Evolutionary conservation across 1,140 invertebrate genomes (phyloP).

Genomic region (Orius insidiosus): DNA sequence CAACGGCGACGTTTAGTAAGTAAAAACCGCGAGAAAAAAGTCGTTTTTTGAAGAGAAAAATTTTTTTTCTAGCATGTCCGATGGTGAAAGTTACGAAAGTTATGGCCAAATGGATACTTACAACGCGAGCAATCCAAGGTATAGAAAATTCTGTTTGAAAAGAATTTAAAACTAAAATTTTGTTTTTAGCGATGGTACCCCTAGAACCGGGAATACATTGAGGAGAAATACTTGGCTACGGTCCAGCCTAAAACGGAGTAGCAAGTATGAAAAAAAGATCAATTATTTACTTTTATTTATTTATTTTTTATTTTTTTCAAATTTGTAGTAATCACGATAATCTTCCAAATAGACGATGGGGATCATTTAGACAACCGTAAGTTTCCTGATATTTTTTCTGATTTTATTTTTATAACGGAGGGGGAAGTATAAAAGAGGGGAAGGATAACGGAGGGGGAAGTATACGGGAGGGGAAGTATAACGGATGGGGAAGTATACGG

Average conservation of each 20-base stretch:
- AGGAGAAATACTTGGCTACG: not conserved
- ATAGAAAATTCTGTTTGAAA: not conserved
- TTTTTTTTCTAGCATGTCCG: conserved; percentile 31
- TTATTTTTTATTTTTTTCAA: conserved; percentile 18
- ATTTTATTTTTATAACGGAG: too few relatives aligned
- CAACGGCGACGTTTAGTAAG: not conserved
- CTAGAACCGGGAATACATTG: not conserved
- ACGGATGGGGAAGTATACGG: too few relatives aligned
- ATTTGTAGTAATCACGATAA: conserved; percentile 43
- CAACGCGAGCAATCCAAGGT: not conserved
- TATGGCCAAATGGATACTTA: conserved; percentile 31
- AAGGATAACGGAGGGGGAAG: too few relatives aligned
- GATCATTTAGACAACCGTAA: conserved; percentile 42
- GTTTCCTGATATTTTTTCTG: too few relatives aligned
- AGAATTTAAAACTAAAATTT: conserved; percentile 45
- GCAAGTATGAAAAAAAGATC: not conserved
- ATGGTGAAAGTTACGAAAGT: conserved; percentile 45
- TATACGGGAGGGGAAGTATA: too few relatives aligned
- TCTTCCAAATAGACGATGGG: conserved; percentile 51
- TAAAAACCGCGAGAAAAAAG: not conserved
- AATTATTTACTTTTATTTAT: not conserved
- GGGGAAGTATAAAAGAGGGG: too few relatives aligned
- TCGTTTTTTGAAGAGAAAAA: not conserved
- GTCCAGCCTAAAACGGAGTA: too few relatives aligned
- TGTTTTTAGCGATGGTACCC: conserved; percentile 31